Conservation (phyloP, 2,888 invertebrate species). For the Ormyrus rosae region DNA sequence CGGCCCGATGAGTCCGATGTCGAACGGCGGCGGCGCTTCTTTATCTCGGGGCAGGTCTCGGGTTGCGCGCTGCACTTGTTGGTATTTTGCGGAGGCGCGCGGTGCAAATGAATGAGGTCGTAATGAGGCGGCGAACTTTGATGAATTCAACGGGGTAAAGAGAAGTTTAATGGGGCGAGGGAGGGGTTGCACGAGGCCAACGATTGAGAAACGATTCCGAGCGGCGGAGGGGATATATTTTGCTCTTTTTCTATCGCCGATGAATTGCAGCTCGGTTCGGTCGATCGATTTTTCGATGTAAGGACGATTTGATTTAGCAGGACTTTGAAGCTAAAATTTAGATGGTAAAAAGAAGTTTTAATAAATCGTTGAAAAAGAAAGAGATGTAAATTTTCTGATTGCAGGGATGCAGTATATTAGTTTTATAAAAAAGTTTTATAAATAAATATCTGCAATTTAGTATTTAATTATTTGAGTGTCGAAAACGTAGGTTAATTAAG, state of each 20-base stretch:
- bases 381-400: no score
- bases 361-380: no score
- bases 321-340: background rate
- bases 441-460: no score
- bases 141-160: background rate
- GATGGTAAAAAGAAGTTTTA: no score
- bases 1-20: background rate
- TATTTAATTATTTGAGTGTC: no score
- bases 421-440: no score
- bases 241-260: background rate
- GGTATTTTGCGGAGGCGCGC: background rate
- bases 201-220: background rate
- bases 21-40: background rate
- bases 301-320: conserved; percentile 9
- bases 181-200: background rate
- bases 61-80: background rate
- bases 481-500: no score
- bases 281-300: background rate
- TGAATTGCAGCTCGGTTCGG: background rate
- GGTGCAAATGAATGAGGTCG: conserved; percentile 17
- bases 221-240: conserved; percentile 5
- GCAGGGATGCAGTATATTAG: no score
- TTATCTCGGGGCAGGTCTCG: background rate
- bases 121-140: conserved; percentile 33
- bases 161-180: background rate